Conservation (phyloP, 2,797 vertebrate species). For the Chelmon rostratus region DNA sequence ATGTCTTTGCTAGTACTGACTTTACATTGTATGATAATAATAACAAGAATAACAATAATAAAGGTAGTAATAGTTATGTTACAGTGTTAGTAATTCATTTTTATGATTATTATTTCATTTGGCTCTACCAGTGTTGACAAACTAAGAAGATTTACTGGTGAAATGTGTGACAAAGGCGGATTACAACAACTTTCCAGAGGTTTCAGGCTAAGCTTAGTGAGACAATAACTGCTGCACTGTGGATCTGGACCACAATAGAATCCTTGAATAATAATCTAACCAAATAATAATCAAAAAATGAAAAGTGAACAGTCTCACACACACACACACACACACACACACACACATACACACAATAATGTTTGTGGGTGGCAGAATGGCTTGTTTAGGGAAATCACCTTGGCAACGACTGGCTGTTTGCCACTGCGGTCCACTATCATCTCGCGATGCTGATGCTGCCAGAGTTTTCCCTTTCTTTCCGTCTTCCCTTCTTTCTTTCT, state of each 20-base stretch:
- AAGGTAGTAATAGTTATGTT: too few relatives aligned
- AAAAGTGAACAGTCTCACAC: not conserved
- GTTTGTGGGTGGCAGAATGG: not conserved
- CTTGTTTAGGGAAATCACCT: conserved; percentile 33
- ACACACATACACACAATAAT: not conserved
- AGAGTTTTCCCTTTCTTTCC: not conserved
- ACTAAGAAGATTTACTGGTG: not conserved
- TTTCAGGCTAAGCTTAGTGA: not conserved
- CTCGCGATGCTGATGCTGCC: conserved; percentile 18
- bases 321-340: conserved; percentile 3
- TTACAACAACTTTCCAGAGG: not conserved
- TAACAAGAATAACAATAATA: too few relatives aligned
- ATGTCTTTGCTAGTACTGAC: too few relatives aligned
- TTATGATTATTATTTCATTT: not conserved
- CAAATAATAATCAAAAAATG: not conserved
- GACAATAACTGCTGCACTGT: not conserved
- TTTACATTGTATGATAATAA: too few relatives aligned
- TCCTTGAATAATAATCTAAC: not conserved
- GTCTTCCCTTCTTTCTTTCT: not conserved
- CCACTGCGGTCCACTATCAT: conserved; percentile 20
- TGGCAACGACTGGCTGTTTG: not conserved
- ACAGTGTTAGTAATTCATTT: not conserved
- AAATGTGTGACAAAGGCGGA: not conserved
- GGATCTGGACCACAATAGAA: not conserved
- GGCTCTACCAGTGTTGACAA: not conserved